Conservation (phyloP, 1,140 invertebrate species). For the Lasaia peninsularis region DNA sequence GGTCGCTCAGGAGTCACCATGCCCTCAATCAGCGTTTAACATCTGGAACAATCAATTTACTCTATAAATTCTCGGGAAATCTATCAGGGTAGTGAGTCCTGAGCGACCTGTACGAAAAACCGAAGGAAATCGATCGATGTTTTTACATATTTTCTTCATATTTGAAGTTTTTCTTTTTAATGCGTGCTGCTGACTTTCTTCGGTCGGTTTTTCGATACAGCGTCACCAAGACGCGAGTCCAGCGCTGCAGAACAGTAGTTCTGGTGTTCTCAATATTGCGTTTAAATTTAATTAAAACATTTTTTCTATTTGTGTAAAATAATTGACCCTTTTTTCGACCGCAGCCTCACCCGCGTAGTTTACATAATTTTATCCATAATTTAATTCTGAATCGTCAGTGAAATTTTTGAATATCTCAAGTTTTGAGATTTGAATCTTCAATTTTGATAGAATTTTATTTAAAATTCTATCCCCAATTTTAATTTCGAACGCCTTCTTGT, state of each 20-base stretch:
- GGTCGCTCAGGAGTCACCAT: constrained; percentile 63
- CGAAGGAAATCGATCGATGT: constrained; percentile 13
- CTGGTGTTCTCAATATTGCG: too few species aligned
- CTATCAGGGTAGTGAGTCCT: constrained; percentile 47
- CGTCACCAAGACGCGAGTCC: constrained; percentile 15
- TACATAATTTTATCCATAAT: too few species aligned
- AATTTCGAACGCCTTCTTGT: too few species aligned
- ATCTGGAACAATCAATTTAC: constrained; percentile 73
- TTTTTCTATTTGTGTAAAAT: not conserved
- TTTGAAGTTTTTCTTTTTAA: constrained; percentile 12
- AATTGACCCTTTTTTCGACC: too few species aligned
- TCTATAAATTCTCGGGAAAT: constrained; percentile 41
- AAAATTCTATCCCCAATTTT: too few species aligned
- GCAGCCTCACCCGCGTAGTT: too few species aligned
- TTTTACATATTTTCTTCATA: not conserved
- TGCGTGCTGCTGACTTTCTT: constrained; percentile 14
- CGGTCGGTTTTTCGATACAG: constrained; percentile 32
- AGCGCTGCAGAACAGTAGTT: not conserved
- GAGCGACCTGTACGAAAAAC: constrained; percentile 62
- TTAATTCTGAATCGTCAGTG: too few species aligned
- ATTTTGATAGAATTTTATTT: too few species aligned
- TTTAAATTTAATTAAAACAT: not conserved
- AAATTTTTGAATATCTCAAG: too few species aligned
- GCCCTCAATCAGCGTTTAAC: constrained; percentile 68
- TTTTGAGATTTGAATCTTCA: too few species aligned